A percentile compares a stretch with the other conserved stretches of the same genome.
Evolutionary conservation across 2,113 vertebrate species (phyloP).

Genomic region (Dasypus novemcinctus): DNA sequence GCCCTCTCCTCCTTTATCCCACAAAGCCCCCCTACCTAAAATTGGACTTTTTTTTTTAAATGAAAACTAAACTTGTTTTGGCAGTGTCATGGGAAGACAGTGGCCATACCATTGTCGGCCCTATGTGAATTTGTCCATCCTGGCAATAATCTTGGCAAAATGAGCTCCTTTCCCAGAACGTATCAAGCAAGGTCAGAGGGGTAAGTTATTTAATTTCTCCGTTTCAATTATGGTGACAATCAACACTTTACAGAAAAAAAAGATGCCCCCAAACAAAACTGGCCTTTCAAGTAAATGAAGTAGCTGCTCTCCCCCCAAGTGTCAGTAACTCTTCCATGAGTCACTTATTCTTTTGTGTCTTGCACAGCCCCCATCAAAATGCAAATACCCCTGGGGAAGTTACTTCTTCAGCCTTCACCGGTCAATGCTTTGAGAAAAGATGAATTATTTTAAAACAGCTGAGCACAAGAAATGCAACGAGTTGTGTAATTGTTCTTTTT

Average conservation of each 20-base stretch:
- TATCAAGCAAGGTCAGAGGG: not conserved
- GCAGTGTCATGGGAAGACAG: not conserved
- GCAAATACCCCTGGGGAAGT: not conserved
- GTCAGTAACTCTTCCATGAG: not conserved
- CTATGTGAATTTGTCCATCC: not conserved
- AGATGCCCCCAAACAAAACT: slow-evolving; percentile 7
- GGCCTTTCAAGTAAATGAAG: slow-evolving; percentile 11
- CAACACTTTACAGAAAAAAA: slow-evolving; percentile 6
- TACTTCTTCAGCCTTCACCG: not conserved
- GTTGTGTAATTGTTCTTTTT: not conserved
- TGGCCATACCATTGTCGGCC: not conserved
- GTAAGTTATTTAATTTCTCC: not conserved
- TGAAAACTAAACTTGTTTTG: slow-evolving; percentile 8
- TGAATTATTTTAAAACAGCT: slow-evolving; percentile 12
- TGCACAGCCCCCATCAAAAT: not conserved
- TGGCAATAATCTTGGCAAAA: not conserved
- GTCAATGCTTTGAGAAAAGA: not conserved
- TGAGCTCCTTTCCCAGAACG: slow-evolving; percentile 1
- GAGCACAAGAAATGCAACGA: not conserved
- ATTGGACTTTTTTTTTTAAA: not conserved
- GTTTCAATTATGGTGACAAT: not conserved
- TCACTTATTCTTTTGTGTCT: not conserved
- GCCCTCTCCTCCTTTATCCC: not conserved
- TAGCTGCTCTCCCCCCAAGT: not conserved
- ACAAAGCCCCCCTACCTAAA: not conserved